A percentile compares a stretch with the other conserved stretches of the same genome.
phyloP scores from a whole-genome alignment of 2,797 vertebrate species.

The Austrolebias charrua region DNA sequence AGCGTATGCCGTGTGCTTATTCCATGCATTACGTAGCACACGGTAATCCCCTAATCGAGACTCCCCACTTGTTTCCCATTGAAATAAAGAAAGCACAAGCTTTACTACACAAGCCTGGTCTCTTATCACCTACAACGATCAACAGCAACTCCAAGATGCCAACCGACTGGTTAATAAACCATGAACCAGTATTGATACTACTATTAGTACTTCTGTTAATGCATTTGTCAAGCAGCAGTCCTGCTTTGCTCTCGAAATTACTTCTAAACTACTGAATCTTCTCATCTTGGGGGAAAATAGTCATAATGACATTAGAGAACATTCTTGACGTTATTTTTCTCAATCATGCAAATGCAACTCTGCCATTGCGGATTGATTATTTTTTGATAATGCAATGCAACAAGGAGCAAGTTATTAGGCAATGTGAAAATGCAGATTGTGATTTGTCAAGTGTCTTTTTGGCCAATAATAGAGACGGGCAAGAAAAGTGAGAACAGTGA shows the following conservation, averaged over 20 bases:
- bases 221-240: neutral
- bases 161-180: conserved; percentile 15
- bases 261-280: neutral
- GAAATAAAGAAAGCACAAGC: conserved; percentile 48
- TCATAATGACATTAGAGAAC: neutral
- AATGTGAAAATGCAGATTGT: conserved; percentile 7
- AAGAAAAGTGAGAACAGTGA: conserved; percentile 37
- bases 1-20: conserved; percentile 58
- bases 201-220: no score
- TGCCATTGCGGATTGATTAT: conserved; percentile 17
- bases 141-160: conserved; percentile 12
- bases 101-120: conserved; percentile 31
- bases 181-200: neutral
- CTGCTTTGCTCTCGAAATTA: conserved; percentile 2
- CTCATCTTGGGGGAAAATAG: neutral
- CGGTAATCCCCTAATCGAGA: conserved; percentile 75
- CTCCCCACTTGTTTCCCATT: conserved; percentile 51
- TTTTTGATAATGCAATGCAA: conserved; percentile 43
- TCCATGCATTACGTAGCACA: conserved; percentile 70
- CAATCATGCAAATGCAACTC: neutral
- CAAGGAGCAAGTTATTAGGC: conserved; percentile 34
- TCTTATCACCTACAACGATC: conserved; percentile 21
- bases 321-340: neutral
- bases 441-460: conserved; percentile 14
- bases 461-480: conserved; percentile 4